phyloP scores from a whole-genome alignment of 2,888 invertebrate species.

The Nebria salina region DNA sequence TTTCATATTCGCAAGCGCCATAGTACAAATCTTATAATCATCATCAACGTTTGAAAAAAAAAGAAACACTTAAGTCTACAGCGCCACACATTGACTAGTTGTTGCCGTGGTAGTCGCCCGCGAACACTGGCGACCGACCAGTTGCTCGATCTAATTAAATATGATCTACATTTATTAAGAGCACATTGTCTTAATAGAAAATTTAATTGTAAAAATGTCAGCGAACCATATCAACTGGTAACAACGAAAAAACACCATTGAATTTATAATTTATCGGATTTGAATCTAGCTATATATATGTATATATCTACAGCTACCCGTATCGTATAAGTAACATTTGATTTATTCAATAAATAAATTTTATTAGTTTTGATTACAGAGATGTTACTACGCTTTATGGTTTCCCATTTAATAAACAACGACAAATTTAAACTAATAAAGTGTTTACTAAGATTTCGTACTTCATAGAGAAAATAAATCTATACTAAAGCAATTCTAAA shows the following conservation, averaged over 20 bases:
- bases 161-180: constrained; percentile 42
- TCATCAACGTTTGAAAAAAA: not conserved
- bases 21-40: not conserved
- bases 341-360: not conserved
- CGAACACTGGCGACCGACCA: not conserved
- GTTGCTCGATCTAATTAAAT: constrained; percentile 33
- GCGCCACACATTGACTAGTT: not conserved
- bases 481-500: too few relatives aligned
- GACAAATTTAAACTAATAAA: too few relatives aligned
- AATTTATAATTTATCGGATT: not conserved
- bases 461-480: too few relatives aligned
- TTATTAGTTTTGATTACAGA: not conserved
- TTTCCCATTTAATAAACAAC: too few relatives aligned
- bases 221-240: not conserved
- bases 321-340: not conserved
- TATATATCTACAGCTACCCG: not conserved
- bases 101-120: not conserved
- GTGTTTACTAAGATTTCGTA: too few relatives aligned
- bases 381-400: not conserved
- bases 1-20: not conserved
- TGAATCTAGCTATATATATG: not conserved
- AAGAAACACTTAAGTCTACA: not conserved
- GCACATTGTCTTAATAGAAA: constrained; percentile 42
- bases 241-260: not conserved
- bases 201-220: constrained; percentile 29